Conservation (phyloP, 2,797 vertebrate genomes). For the Anniella stebbinsi region DNA sequence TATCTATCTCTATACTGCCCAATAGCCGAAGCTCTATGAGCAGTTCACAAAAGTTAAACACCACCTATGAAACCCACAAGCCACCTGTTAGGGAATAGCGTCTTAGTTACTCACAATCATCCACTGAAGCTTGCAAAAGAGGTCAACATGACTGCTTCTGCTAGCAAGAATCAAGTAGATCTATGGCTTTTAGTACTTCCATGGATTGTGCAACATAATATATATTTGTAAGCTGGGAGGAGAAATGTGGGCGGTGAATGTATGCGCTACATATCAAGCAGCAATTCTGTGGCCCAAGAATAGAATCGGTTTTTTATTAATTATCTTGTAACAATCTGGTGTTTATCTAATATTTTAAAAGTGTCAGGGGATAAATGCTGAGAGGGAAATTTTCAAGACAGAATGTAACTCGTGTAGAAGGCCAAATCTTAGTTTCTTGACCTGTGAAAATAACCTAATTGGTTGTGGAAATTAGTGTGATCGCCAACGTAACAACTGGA, state of each 20-base stretch:
- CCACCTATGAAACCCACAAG: no score
- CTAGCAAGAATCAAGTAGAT: constrained; percentile 59
- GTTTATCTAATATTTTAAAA: constrained; percentile 59
- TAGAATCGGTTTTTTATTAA: constrained; percentile 61
- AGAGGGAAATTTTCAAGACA: constrained; percentile 33
- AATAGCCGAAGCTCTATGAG: no score
- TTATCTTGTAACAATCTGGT: constrained; percentile 53
- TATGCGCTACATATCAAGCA: background rate
- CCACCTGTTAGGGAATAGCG: accelerated
- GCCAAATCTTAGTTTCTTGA: background rate
- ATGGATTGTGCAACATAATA: background rate
- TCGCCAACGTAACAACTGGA: no score
- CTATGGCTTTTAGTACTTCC: background rate
- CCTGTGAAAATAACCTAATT: constrained; percentile 9
- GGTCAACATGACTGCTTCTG: constrained; percentile 69
- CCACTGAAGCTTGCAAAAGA: constrained; percentile 50
- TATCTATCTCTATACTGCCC: no score
- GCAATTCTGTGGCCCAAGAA: constrained; percentile 27
- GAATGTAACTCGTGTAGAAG: constrained; percentile 19
- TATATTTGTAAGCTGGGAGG: constrained; percentile 24
- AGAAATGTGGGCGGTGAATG: constrained; percentile 47
- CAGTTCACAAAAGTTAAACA: no score
- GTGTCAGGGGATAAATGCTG: constrained; percentile 58
- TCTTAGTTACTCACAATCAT: constrained; percentile 18
- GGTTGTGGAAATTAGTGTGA: background rate